phyloP scores from a whole-genome alignment of 2,888 invertebrate genomes.

The Dichetophora obliterata region DNA sequence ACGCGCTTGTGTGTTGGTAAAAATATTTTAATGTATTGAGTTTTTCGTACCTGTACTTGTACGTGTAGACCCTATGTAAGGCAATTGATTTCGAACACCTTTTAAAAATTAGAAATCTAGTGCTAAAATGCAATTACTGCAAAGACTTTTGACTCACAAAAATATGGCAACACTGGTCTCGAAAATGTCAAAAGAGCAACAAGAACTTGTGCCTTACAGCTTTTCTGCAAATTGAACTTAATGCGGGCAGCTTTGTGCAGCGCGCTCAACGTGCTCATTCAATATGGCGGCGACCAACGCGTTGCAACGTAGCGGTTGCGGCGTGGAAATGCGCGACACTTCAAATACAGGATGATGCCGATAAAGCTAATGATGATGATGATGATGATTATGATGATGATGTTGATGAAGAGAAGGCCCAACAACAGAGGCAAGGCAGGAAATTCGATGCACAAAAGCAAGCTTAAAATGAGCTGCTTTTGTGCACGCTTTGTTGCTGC shows the following conservation, averaged over 20 bases:
- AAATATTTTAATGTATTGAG: no score
- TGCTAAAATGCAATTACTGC: no score
- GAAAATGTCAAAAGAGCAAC: no score
- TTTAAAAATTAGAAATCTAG: no score
- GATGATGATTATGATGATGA: no score
- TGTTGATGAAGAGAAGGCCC: background rate
- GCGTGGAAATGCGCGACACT: constrained; percentile 9
- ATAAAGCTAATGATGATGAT: no score
- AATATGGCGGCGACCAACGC: constrained; percentile 13
- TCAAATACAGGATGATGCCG: background rate
- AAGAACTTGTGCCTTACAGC: background rate
- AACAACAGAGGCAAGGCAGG: background rate
- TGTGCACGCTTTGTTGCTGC: constrained; percentile 41
- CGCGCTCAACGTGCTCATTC: background rate
- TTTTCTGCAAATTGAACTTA: background rate
- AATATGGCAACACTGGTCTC: no score
- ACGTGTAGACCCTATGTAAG: no score
- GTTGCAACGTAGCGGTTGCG: constrained; percentile 7
- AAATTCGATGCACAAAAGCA: constrained; percentile 25
- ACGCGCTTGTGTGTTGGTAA: no score
- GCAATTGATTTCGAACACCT: no score
- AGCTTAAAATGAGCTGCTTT: constrained; percentile 17
- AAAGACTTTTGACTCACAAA: no score
- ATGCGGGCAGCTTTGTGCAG: background rate
- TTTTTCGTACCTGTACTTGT: no score